Base-by-base conservation (phyloP, 2,888 invertebrate genomes). In the Drosophila melanosoma region DNA sequence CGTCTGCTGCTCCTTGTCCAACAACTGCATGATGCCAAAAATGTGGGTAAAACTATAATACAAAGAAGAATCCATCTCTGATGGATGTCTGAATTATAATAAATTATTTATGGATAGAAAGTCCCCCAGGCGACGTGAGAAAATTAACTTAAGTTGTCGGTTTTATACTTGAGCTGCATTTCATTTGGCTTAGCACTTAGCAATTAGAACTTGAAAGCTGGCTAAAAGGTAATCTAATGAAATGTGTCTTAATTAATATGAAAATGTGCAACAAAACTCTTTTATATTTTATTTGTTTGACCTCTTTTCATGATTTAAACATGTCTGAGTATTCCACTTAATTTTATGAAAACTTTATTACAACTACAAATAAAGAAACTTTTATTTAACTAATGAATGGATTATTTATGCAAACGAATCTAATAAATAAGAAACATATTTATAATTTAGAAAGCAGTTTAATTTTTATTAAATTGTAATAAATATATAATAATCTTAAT, bases 61-160 rank as follows among this genome's bases (percentile, higher is more conserved):
- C 29, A 36, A 58, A 33, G 49, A 45, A 23, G 1, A 36, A 42
- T 26, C 10, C 48, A 56, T 23, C 20, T 57, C 20, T 51, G 40
- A 23, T 12, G 53, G 26, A 29, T 59, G 51, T 26, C 29, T 45
- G 40, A 57, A 58, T 33, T 52, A 58, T 23, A 60, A 49, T 57
- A 70, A 69, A 70, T 59, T 33, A 29, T 11, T 7, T 17, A 20
- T 32, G 35, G 35, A 12, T 12, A 17, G 26, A 1, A 15, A 20
- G 15, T 40, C 12, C 1, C 10, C 1, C 0, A 4, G 20, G 12
- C 3, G 20, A 52, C 35, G 52, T 53, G 29, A 26, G 36, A 15
- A 60, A 61, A 61, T 77, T 48, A 77, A 57, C 40, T 26, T 15
- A 64, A 48, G 49, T 64, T 74, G 71, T 64, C 12, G 53, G 23